Percentiles rank a stretch among this genome's conserved stretches.
phyloP scores from a whole-genome alignment of 2,888 invertebrate species.

The Orthosia cruda region DNA sequence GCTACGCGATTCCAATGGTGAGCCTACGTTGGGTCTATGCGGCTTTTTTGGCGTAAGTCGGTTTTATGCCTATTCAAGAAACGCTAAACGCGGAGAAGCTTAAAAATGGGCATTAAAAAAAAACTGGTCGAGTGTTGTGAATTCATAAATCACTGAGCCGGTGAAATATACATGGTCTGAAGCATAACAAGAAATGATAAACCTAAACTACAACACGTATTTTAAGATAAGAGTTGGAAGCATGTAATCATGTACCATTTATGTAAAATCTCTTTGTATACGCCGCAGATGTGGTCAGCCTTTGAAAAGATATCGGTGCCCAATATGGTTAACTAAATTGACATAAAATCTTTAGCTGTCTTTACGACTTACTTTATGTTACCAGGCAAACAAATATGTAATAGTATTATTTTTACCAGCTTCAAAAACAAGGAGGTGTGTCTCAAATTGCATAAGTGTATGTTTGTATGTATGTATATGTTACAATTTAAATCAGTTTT shows the following conservation, averaged over 20 bases:
- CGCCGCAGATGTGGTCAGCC: constrained; percentile 8
- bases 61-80: neutral
- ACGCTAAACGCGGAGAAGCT: neutral
- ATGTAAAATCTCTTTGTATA: constrained; percentile 10
- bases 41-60: neutral
- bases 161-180: neutral
- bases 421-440: too few species aligned
- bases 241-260: neutral
- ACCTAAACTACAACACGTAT: constrained; percentile 24
- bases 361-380: constrained; percentile 8
- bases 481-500: too few species aligned
- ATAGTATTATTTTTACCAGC: too few species aligned
- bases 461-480: too few species aligned
- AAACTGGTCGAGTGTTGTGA: neutral
- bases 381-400: neutral
- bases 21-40: too few species aligned
- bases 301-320: constrained; percentile 25
- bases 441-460: too few species aligned
- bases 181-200: constrained; percentile 1
- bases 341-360: constrained; percentile 6
- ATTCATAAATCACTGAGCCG: neutral
- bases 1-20: neutral
- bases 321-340: constrained; percentile 27
- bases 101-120: neutral
- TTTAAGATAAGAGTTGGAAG: constrained; percentile 24